These are phyloP conservation scores for Stylophora pistillata DNA, from an alignment of 64 coral and sea anemone genomes.

Conservation along the genomic window DNA sequence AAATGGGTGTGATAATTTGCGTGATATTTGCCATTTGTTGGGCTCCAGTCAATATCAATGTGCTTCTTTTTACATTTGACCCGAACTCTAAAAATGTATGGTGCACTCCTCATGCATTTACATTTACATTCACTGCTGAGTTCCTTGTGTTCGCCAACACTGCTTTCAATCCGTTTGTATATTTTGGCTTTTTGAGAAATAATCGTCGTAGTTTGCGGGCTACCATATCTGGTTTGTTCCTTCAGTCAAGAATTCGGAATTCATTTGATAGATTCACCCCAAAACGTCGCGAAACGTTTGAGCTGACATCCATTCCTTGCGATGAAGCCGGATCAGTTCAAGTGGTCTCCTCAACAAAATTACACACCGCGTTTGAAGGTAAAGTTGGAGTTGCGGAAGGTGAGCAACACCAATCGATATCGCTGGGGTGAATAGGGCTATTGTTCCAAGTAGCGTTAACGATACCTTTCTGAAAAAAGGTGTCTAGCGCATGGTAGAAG, in stretches of 20 bases:
- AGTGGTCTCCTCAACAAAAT: too few relatives aligned
- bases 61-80: constrained; percentile 1
- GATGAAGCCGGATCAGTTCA: not conserved
- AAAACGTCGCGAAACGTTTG: constrained; percentile 12
- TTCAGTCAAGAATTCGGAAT: not conserved
- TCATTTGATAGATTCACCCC: not conserved
- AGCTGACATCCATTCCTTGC: not conserved
- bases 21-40: constrained; percentile 47
- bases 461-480: too few relatives aligned
- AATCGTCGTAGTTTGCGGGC: constrained; percentile 5
- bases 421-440: too few relatives aligned
- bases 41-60: constrained; percentile 27
- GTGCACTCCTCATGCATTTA: not conserved
- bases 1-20: constrained; percentile 44
- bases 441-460: too few relatives aligned
- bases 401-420: too few relatives aligned
- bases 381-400: too few relatives aligned
- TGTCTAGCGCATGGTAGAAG: too few relatives aligned
- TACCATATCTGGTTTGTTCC: not conserved
- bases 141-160: constrained; percentile 5
- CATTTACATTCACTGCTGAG: constrained; percentile 2
- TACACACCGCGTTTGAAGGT: too few relatives aligned
- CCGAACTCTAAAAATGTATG: not conserved
- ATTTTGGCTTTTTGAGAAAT: constrained; percentile 19
- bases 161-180: constrained; percentile 6